phyloP scores from a whole-genome alignment of 1,140 invertebrate genomes.

The Tetramorium simillimum region DNA sequence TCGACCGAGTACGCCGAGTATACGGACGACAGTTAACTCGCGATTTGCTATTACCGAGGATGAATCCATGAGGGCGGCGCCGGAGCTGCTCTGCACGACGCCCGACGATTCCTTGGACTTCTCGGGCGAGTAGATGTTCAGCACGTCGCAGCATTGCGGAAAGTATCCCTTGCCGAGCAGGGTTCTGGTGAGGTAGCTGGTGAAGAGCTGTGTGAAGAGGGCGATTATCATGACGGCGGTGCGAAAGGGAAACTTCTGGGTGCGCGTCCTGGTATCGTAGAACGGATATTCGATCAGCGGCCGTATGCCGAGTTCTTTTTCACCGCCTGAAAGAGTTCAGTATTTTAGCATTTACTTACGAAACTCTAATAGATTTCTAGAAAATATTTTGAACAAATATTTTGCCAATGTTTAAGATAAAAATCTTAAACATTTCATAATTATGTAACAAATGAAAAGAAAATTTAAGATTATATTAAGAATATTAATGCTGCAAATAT shows the following conservation, averaged over 20 bases:
- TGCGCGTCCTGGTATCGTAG: conserved; percentile 85
- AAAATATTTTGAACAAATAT: conserved; percentile 2
- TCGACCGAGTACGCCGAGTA: background rate
- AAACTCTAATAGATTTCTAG: background rate
- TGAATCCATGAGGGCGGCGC: conserved; percentile 82
- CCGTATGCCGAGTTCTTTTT: conserved; percentile 88
- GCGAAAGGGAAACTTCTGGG: conserved; percentile 88
- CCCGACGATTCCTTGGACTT: conserved; percentile 81
- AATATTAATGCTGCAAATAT: conserved; percentile 26
- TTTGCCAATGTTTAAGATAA: no score
- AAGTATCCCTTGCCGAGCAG: conserved; percentile 87
- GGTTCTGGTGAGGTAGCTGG: conserved; percentile 86
- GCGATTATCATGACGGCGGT: conserved; percentile 88
- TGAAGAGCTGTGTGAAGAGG: conserved; percentile 86
- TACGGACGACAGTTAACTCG: background rate
- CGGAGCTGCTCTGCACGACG: conserved; percentile 82
- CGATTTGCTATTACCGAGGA: conserved; percentile 68
- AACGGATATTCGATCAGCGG: conserved; percentile 88
- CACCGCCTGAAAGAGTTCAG: conserved; percentile 85
- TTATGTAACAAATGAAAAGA: background rate
- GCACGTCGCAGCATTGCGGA: conserved; percentile 82
- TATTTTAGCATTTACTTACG: background rate
- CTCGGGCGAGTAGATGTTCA: conserved; percentile 82
- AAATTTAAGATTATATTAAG: conserved; percentile 39
- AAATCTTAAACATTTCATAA: no score